Percentiles rank a stretch among this genome's conserved stretches.
Evolutionary conservation across 2,888 invertebrate genomes (phyloP).

Genomic region (Scelioninae gen. 2): DNA sequence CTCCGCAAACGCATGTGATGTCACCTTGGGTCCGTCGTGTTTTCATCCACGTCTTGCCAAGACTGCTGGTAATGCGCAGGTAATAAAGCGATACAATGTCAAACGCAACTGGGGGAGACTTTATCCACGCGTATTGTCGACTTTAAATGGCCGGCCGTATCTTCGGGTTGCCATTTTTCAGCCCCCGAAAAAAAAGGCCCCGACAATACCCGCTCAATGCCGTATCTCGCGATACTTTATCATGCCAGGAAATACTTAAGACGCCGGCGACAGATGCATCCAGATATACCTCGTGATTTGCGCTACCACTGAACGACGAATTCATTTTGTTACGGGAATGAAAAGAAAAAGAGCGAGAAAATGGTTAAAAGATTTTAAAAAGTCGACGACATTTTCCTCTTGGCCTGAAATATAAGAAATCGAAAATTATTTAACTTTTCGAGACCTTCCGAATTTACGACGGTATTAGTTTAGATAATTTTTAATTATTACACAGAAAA

Average conservation of each 20-base stretch:
- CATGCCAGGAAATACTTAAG: conserved; percentile 53
- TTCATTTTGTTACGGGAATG: conserved; percentile 39
- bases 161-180: conserved; percentile 54
- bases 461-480: too few species aligned
- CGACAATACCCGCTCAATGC: conserved; percentile 44
- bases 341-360: conserved; percentile 40
- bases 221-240: conserved; percentile 47
- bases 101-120: background rate
- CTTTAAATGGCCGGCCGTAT: conserved; percentile 47
- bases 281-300: conserved; percentile 54
- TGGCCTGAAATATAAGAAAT: conserved; percentile 16
- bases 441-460: too few species aligned
- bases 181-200: conserved; percentile 44
- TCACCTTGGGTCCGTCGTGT: conserved; percentile 96
- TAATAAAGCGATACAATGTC: conserved; percentile 60
- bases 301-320: conserved; percentile 43
- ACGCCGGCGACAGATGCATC: conserved; percentile 40
- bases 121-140: conserved; percentile 21
- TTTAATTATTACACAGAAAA: too few species aligned
- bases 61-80: conserved; percentile 93
- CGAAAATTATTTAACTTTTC: conserved; percentile 32
- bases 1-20: conserved; percentile 98
- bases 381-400: conserved; percentile 28
- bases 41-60: conserved; percentile 96
- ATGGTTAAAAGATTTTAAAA: conserved; percentile 44